A percentile compares a stretch with the other conserved stretches of the same genome.
These are phyloP conservation scores for Catharus ustulatus DNA, from an alignment of 2,797 vertebrate species.

Conservation along the genomic window DNA sequence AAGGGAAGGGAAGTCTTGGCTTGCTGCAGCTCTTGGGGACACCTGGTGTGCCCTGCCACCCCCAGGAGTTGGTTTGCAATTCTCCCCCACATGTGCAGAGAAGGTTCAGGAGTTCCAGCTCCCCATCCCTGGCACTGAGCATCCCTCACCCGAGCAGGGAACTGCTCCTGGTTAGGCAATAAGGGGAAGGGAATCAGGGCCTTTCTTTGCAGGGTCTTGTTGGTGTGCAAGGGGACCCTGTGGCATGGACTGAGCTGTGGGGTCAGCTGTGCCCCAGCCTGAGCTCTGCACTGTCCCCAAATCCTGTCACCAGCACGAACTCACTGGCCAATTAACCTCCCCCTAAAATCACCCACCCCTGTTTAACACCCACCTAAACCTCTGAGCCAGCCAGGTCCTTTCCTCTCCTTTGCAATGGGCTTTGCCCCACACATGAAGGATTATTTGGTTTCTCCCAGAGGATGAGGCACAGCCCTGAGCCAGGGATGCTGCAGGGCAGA, in stretches of 20 bases:
- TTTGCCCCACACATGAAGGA: fast-evolving
- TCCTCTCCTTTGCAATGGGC: background rate
- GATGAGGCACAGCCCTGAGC: background rate
- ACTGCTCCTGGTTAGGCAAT: background rate
- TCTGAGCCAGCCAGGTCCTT: background rate
- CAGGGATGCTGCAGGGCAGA: background rate
- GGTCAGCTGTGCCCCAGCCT: background rate
- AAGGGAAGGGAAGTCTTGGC: too few species aligned
- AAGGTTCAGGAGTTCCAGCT: fast-evolving
- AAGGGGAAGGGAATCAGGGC: background rate
- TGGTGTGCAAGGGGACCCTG: too few species aligned
- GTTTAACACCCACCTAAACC: background rate
- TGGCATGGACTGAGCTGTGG: background rate
- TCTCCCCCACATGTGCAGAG: too few species aligned
- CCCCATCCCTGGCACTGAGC: background rate
- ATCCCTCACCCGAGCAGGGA: background rate
- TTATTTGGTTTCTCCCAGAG: background rate
- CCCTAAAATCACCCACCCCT: background rate
- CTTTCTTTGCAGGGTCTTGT: background rate
- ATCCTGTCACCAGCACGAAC: background rate
- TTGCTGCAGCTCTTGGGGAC: background rate
- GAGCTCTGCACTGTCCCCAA: background rate
- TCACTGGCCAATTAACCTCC: background rate
- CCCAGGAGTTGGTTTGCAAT: background rate
- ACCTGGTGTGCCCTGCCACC: background rate